Percentiles rank a stretch among this genome's conserved stretches.
phyloP scores from a whole-genome alignment of 2,888 invertebrate genomes.

The Penaeus monodon region DNA sequence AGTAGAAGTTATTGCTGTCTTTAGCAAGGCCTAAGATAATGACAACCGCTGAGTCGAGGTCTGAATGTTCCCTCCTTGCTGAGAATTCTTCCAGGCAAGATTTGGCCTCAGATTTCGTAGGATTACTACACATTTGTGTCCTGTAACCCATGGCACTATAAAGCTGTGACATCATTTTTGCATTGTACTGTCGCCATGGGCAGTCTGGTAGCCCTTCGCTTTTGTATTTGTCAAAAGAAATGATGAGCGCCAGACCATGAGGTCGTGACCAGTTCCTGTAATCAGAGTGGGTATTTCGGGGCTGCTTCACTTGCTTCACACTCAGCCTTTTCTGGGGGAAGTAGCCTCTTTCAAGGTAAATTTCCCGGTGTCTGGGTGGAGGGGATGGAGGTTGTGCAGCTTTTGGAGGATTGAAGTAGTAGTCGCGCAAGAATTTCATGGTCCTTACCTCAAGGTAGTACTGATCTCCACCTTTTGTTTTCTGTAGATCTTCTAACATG shows the following conservation, averaged over 20 bases:
- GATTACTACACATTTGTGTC: background rate
- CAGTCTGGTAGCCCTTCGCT: background rate
- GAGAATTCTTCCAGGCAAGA: background rate
- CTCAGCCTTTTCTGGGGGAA: too few species aligned
- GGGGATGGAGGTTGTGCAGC: too few species aligned
- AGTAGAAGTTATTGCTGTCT: background rate
- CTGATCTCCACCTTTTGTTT: background rate
- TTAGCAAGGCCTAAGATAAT: background rate
- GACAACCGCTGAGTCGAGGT: slow-evolving; percentile 3
- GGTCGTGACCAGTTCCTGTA: slow-evolving; percentile 4
- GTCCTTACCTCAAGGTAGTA: background rate
- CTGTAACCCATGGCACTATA: background rate
- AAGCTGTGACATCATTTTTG: background rate
- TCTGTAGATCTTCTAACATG: background rate
- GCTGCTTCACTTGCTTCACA: too few species aligned
- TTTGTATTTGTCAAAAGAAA: background rate
- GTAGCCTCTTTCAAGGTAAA: too few species aligned
- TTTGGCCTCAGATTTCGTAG: background rate
- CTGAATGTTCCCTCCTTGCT: background rate
- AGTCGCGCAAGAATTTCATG: background rate
- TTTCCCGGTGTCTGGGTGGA: too few species aligned
- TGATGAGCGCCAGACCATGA: background rate
- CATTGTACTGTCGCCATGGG: background rate
- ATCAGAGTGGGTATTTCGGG: too few species aligned
- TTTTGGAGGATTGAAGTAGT: background rate